A percentile compares a stretch with the other conserved stretches of the same genome.
Evolutionary conservation across 2,888 invertebrate genomes (phyloP).

Genomic region (Tetrapedia diversipes): DNA sequence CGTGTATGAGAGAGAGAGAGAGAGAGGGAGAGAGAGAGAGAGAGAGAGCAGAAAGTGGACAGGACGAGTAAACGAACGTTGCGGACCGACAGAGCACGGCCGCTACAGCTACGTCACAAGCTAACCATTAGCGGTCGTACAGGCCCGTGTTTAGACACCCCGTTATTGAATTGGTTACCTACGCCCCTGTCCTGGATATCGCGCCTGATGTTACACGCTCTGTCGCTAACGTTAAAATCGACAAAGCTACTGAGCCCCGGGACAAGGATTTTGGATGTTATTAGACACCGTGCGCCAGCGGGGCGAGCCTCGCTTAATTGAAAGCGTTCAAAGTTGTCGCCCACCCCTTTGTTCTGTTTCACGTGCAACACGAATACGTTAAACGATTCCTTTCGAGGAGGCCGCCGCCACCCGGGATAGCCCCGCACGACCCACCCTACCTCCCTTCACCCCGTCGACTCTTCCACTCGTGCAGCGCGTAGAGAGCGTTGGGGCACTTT

Average conservation of each 20-base stretch:
- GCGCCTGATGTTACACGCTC: conserved; percentile 65
- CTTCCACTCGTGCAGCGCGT: no score
- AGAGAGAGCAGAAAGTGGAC: neutral
- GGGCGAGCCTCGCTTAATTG: conserved; percentile 26
- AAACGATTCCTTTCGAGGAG: conserved; percentile 11
- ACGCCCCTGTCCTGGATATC: conserved; percentile 66
- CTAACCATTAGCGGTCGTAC: conserved; percentile 73
- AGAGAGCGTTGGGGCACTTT: no score
- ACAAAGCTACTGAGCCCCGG: conserved; percentile 45
- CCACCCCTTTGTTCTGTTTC: neutral
- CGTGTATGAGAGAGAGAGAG: no score
- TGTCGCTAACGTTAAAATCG: conserved; percentile 59
- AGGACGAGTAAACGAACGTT: conserved; percentile 56
- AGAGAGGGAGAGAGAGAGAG: neutral
- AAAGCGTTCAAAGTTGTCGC: conserved; percentile 21
- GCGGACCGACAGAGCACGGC: conserved; percentile 37
- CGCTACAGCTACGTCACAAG: conserved; percentile 67
- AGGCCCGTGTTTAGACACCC: conserved; percentile 72
- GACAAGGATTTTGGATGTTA: conserved; percentile 43
- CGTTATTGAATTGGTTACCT: conserved; percentile 75
- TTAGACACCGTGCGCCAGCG: conserved; percentile 8
- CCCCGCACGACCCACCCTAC: no score
- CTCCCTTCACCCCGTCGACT: no score
- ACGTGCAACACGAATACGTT: conserved; percentile 5
- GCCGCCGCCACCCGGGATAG: neutral